These are phyloP conservation scores for Orbicella faveolata DNA, from an alignment of 64 coral and sea anemone species.

Conservation along the genomic window DNA sequence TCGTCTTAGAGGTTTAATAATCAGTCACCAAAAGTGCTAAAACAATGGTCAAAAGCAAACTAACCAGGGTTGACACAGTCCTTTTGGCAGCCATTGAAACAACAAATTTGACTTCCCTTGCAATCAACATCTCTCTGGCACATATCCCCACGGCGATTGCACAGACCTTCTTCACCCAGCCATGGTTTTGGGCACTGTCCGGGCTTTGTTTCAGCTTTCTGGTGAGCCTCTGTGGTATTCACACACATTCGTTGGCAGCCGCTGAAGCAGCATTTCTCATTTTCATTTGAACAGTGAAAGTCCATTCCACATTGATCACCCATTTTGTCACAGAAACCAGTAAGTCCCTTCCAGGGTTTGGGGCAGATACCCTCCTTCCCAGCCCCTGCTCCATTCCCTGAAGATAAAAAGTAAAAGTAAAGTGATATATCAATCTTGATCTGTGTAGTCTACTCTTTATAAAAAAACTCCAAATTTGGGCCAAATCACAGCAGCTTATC, in stretches of 20 bases:
- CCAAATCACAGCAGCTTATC: no score
- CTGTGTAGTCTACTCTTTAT: no score
- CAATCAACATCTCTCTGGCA: slow-evolving; percentile 24
- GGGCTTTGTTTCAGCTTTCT: slow-evolving; percentile 20
- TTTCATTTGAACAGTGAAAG: slow-evolving; percentile 37
- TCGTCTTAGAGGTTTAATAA: no score
- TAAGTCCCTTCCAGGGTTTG: slow-evolving; percentile 28
- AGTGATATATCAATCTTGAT: no score
- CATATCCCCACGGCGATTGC: slow-evolving; percentile 56
- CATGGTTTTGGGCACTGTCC: slow-evolving; percentile 41
- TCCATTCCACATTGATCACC: slow-evolving; percentile 58
- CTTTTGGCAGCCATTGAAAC: slow-evolving; percentile 56
- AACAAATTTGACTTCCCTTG: slow-evolving; percentile 18
- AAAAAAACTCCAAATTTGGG: no score
- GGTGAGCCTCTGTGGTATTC: slow-evolving; percentile 16
- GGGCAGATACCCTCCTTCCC: slow-evolving; percentile 42
- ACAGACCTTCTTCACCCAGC: slow-evolving; percentile 27
- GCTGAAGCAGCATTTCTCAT: slow-evolving; percentile 65
- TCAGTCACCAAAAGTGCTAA: no score
- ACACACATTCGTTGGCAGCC: slow-evolving; percentile 63
- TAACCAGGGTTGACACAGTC: slow-evolving; percentile 45
- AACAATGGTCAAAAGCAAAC: background rate
- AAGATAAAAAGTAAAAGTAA: background rate
- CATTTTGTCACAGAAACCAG: slow-evolving; percentile 66
- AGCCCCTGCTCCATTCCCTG: background rate